A percentile compares a stretch with the other conserved stretches of the same genome.
These are phyloP conservation scores for Xerus inauris DNA, from an alignment of 2,113 vertebrate species.

Conservation along the genomic window DNA sequence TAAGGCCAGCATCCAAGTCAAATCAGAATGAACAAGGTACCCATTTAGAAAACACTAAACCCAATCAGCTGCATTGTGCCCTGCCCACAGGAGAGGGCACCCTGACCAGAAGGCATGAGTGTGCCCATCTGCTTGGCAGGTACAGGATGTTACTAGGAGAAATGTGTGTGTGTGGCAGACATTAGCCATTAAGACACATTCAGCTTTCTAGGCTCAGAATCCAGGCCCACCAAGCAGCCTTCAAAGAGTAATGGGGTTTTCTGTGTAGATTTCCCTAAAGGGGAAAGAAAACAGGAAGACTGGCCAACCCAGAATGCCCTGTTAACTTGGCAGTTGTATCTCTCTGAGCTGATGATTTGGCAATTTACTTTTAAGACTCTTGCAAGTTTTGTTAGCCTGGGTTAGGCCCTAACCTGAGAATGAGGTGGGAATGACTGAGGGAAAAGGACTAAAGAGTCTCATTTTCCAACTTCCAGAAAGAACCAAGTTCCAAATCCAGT, in stretches of 20 bases:
- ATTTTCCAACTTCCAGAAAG: slow-evolving; percentile 43
- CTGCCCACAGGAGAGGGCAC: slow-evolving; percentile 24
- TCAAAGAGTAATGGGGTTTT: not conserved
- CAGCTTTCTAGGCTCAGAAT: not conserved
- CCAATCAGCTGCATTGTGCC: slow-evolving; percentile 51
- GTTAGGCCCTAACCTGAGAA: too few relatives aligned
- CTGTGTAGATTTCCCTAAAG: not conserved
- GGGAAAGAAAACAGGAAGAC: not conserved
- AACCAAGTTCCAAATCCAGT: not conserved
- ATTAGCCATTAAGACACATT: not conserved
- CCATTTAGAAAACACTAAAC: not conserved
- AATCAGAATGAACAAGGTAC: not conserved
- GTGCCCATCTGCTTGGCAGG: slow-evolving; percentile 40
- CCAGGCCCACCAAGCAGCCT: not conserved
- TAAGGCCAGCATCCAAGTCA: slow-evolving; percentile 14
- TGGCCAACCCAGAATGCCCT: not conserved
- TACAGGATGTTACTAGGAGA: not conserved
- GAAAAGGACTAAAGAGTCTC: not conserved
- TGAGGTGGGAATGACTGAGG: not conserved
- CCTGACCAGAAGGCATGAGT: slow-evolving; percentile 63
- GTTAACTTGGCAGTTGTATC: not conserved
- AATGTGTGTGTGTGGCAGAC: not conserved
- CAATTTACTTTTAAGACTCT: not conserved
- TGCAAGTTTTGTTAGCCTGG: not conserved
- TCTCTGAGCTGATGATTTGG: not conserved